Evolutionary conservation across 1,140 invertebrate species (phyloP), one percentile per base, ranked within the genome.

Genomic region (Cydia strobilella): DNA sequence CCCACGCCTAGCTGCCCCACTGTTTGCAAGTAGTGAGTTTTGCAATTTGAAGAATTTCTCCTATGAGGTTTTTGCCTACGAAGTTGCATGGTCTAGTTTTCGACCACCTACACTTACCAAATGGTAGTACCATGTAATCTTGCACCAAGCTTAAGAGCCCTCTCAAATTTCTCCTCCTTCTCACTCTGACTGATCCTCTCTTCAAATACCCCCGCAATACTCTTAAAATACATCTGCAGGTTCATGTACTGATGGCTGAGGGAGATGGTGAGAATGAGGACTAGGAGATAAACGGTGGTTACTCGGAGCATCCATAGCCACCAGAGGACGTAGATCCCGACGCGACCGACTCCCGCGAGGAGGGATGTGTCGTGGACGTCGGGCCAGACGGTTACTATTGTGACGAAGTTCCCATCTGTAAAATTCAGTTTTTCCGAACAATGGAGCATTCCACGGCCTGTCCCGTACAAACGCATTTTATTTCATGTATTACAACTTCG

Each of bases 151-250:
- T 83, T 86, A 2, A 89, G 74, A 1, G 76, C 73, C 0, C 76
- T 62, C 62, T 85, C 84, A 73, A 86, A 90, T 72, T 76, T 75
- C 15, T 71, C 13, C 71, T 89, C 86, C n/a, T 83, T 87, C 65
- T 81, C 69, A 0, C 59, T n/a, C 25, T 83, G 84, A 54, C 35
- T 79, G 7, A 83, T 42, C 7, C 66, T 31, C 15, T 81, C 75
- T 0, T 82, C 20, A 74, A 89, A 88, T 54, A 89, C 85, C 0
- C 81, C 65, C 18, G 77, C 75, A 0, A 90, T 79, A 9, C 74
- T 79, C 20, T 76, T 51, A 48, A 80, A 82, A 23, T 82, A 78
- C 39, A 48, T 31, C 18, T 74, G 69, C 51, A 82, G 59, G 27
- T 78, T 80, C 35, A 31, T 80, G 65, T 74, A 82, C 76, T 82